These are phyloP conservation scores for Trididemnum nubilum DNA, from an alignment of 23 tunicate species.

Conservation along the genomic window DNA sequence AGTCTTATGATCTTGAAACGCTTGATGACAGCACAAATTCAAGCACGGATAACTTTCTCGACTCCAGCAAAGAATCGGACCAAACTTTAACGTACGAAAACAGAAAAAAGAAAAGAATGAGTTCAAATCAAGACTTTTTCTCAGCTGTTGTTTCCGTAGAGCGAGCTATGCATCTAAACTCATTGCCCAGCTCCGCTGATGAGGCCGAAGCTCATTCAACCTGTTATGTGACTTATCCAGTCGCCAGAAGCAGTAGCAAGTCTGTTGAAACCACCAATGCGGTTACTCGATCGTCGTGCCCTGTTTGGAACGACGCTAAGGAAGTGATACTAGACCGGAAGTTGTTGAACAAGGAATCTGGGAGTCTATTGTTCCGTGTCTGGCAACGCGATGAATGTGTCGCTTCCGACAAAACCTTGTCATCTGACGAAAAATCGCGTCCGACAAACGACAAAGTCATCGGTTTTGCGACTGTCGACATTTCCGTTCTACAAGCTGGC, in stretches of 20 bases:
- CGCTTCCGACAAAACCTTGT: not conserved
- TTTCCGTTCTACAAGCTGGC: slow-evolving; percentile 63
- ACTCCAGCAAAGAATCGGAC: not conserved
- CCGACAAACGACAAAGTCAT: slow-evolving; percentile 53
- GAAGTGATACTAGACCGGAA: slow-evolving; percentile 46
- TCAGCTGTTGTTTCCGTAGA: slow-evolving; percentile 67
- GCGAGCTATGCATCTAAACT: slow-evolving; percentile 75
- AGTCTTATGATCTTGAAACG: slow-evolving; percentile 23
- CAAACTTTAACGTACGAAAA: not conserved
- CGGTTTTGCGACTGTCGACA: slow-evolving; percentile 82
- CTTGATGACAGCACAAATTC: slow-evolving; percentile 33
- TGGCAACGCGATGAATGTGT: slow-evolving; percentile 61
- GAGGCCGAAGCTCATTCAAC: slow-evolving; percentile 17
- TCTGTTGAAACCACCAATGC: slow-evolving; percentile 28
- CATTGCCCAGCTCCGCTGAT: slow-evolving; percentile 14
- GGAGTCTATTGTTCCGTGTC: slow-evolving; percentile 53
- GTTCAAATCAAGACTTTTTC: slow-evolving; percentile 10
- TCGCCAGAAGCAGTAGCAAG: not conserved
- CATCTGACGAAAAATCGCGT: not conserved
- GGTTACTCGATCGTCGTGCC: slow-evolving; percentile 33
- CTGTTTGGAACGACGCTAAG: slow-evolving; percentile 70
- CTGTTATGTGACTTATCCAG: slow-evolving; percentile 53
- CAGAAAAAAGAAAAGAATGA: not conserved
- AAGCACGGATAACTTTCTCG: not conserved
- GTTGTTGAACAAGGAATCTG: slow-evolving; percentile 38